Evolutionary conservation across 2,113 vertebrate species (phyloP).

Genomic region (Actenoides lindsayi): DNA sequence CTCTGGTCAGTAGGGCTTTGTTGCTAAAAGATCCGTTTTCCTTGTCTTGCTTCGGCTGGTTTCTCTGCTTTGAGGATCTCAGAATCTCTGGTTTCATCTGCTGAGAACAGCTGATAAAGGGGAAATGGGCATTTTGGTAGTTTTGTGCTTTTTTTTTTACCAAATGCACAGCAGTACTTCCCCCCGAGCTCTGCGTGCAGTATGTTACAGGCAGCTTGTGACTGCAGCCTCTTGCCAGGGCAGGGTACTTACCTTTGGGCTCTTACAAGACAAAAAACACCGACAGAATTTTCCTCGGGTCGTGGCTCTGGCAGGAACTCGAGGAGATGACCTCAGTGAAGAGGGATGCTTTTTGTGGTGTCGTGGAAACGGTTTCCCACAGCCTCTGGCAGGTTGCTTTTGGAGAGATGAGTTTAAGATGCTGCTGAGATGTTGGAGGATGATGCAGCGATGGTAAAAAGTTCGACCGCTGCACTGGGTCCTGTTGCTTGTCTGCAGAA

Average conservation of each 20-base stretch:
- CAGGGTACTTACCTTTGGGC: neutral
- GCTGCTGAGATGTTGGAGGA: neutral
- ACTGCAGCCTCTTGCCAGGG: neutral
- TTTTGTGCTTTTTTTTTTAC: neutral
- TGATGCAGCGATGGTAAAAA: neutral
- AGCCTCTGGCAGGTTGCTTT: neutral
- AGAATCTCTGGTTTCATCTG: neutral
- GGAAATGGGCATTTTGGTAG: neutral
- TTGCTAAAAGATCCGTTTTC: neutral
- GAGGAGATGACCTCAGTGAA: neutral
- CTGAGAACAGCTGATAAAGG: neutral
- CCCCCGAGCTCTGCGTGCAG: neutral
- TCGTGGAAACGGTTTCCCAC: neutral
- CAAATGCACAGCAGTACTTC: neutral
- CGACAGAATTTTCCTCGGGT: neutral
- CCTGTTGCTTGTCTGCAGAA: neutral
- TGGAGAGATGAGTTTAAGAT: neutral
- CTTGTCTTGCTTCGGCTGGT: neutral
- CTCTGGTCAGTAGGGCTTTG: neutral
- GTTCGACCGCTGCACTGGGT: neutral
- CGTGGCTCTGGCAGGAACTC: neutral
- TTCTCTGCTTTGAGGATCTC: neutral
- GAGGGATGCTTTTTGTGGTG: neutral
- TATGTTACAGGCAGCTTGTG: neutral
- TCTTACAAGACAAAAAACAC: neutral